phyloP scores from a whole-genome alignment of 2,113 vertebrate genomes.

The Tychaedon coryphoeus region DNA sequence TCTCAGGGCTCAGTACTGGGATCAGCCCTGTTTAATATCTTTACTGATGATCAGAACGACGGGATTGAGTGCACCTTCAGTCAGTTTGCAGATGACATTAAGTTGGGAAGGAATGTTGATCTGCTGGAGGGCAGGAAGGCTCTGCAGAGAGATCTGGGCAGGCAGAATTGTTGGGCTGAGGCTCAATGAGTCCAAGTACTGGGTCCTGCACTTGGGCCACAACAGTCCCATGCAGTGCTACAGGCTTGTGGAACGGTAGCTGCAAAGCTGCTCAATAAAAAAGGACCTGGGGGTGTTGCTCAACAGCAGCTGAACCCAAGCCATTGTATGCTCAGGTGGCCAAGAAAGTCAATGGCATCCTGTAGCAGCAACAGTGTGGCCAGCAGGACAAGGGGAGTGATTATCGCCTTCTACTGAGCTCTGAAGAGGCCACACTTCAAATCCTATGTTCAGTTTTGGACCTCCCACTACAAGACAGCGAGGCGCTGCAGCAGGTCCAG shows the following conservation, averaged over 20 bases:
- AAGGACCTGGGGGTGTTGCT: background rate
- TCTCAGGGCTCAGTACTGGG: background rate
- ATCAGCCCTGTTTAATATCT: background rate
- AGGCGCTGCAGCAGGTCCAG: background rate
- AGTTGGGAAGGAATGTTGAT: background rate
- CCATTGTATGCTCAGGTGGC: background rate
- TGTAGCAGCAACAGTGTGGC: background rate
- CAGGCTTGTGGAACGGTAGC: background rate
- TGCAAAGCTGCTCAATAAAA: background rate
- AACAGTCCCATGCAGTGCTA: background rate
- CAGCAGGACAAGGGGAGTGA: background rate
- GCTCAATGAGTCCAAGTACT: background rate
- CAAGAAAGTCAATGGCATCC: background rate
- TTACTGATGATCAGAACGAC: background rate
- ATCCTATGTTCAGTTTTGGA: background rate
- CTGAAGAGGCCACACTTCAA: background rate
- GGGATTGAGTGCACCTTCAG: background rate
- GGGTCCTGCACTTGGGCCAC: background rate
- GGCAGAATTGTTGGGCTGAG: background rate
- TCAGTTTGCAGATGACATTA: background rate
- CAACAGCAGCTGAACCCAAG: background rate
- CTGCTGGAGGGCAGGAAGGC: background rate
- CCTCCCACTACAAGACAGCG: background rate
- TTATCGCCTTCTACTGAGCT: rapidly evolving
- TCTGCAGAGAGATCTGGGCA: background rate